Conservation (phyloP, 2,888 invertebrate species). For the Sesia bembeciformis region DNA sequence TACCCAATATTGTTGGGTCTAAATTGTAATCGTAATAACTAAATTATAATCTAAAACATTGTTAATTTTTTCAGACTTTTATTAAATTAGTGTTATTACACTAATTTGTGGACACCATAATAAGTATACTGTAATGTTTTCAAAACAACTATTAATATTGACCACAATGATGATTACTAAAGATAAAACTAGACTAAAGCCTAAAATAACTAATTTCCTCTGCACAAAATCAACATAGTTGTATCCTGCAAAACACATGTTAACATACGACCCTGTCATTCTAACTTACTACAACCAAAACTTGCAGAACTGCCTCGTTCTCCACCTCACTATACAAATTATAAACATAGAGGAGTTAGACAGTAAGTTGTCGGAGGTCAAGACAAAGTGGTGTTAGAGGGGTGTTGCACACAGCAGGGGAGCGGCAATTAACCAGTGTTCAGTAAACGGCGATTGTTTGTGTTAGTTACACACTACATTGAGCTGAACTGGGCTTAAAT, state of each 20-base stretch:
- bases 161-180: no score
- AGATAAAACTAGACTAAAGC: no score
- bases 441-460: conserved; percentile 45
- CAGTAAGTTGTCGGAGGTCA: conserved; percentile 26
- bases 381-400: conserved; percentile 28
- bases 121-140: no score
- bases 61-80: no score
- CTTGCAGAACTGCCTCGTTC: conserved; percentile 19
- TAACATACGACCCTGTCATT: conserved; percentile 33
- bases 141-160: no score
- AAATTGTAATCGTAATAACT: no score
- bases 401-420: conserved; percentile 41
- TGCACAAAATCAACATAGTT: conserved; percentile 23
- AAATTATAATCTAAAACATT: no score
- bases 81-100: no score
- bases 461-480: conserved; percentile 30
- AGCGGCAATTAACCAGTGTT: conserved; percentile 52
- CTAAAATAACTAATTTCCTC: conserved; percentile 19
- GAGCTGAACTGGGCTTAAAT: conserved; percentile 40
- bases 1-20: no score
- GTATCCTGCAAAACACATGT: conserved; percentile 41
- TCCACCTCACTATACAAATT: conserved; percentile 6
- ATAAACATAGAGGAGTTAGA: conserved; percentile 8
- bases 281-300: conserved; percentile 19
- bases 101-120: no score